Evolutionary conservation across 2,113 vertebrate species (phyloP), one percentile per base, ranked within the genome.

Genomic region (Dicentrarchus labrax): DNA sequence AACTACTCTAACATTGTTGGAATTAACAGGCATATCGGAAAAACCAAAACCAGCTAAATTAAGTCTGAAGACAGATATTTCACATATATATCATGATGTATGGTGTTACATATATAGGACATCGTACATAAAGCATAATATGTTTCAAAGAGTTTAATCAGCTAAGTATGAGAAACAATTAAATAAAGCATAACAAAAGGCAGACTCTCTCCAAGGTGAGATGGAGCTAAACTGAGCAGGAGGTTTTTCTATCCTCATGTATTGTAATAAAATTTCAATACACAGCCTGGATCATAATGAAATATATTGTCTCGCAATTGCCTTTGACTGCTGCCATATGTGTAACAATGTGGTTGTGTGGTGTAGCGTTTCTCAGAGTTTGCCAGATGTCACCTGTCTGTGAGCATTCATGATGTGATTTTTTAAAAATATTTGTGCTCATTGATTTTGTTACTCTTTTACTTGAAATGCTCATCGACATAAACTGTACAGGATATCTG

Each of bases 391-490:
- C 2, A 88, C 48, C 54, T 62, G 24, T 79, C 77, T 56, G 43
- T 84, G 57, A 79, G 73, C 57, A 36, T 69, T 82, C 83, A 74
- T 85, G 5, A 74, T 72, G 45, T n/a, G 22, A 57, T 75, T 72
- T 51, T 57, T 22, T 70, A 51, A 36, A 36, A 36, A 68, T 76
- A 45, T 87, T 60, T 70, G 62, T 80, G 75, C 70, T 82, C 57
- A 36, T 64, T 66, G 59, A 72, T 90, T 77, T 75, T 83, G 30
- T 81, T 84, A 45, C 43, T 78, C 16, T 85, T 80, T 87, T 85
- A 89, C 83, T 90, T 87, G 85, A 89, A 59, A 86, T 41, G 41
- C 53, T 76, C 70, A 21, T 83, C 71, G 8, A 30, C 71, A 84
- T 85, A 67, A 65, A 43, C 68, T 83, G 84, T 85, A 84, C 72